These are phyloP conservation scores for Bombus balteatus DNA, from an alignment of 1,140 invertebrate species.

Conservation along the genomic window DNA sequence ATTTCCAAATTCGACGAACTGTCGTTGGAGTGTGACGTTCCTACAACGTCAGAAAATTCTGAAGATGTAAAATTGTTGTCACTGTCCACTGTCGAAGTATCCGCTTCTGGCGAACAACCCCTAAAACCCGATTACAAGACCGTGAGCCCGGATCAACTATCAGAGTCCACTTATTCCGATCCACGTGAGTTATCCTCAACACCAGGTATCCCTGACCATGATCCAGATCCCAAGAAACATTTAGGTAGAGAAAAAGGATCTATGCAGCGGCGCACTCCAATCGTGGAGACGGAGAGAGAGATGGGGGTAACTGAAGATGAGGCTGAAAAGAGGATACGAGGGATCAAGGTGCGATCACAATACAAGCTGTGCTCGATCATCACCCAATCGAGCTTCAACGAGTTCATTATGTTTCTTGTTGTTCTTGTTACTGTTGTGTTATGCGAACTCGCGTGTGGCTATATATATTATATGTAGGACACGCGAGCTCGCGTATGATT, in stretches of 20 bases:
- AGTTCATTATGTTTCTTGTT: conserved; percentile 30
- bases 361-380: conserved; percentile 66
- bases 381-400: conserved; percentile 52
- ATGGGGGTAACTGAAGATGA: conserved; percentile 65
- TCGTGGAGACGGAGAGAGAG: conserved; percentile 71
- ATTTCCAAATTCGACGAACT: background rate
- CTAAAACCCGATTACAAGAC: background rate
- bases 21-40: background rate
- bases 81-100: background rate
- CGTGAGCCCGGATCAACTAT: background rate
- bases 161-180: background rate
- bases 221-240: conserved; percentile 66
- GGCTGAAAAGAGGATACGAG: conserved; percentile 68
- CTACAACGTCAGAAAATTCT: background rate
- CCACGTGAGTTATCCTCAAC: background rate
- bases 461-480: conserved; percentile 25
- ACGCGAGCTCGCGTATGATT: background rate
- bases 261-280: conserved; percentile 66
- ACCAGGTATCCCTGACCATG: conserved; percentile 7
- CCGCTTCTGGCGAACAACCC: background rate
- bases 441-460: conserved; percentile 22
- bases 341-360: conserved; percentile 80
- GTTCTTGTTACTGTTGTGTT: conserved; percentile 7
- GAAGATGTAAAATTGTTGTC: background rate
- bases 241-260: conserved; percentile 77